phyloP scores from a whole-genome alignment of 2,113 vertebrate species.

The Anhinga rufa region DNA sequence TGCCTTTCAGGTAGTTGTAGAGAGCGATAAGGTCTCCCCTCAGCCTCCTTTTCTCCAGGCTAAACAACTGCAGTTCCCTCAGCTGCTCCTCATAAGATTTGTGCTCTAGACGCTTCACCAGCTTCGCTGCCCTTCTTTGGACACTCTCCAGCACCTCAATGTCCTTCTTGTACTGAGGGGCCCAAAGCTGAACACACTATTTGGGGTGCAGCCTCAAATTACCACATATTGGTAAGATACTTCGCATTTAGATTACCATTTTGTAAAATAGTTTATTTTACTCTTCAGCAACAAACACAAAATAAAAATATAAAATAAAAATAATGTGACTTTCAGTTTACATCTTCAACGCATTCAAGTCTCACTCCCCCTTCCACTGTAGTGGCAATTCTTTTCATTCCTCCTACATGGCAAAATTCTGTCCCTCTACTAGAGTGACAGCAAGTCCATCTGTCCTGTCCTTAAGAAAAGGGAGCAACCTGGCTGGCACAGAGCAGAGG shows the following conservation, averaged over 20 bases:
- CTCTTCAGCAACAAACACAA: background rate
- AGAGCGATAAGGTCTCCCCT: too few species aligned
- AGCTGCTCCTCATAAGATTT: too few species aligned
- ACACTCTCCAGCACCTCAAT: too few species aligned
- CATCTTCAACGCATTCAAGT: background rate
- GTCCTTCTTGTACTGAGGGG: too few species aligned
- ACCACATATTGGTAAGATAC: background rate
- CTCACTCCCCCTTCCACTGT: background rate
- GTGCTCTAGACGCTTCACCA: too few species aligned
- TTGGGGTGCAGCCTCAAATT: too few species aligned
- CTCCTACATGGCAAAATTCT: background rate
- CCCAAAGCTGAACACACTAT: too few species aligned
- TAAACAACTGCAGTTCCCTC: too few species aligned
- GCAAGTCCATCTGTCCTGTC: slow-evolving; percentile 17
- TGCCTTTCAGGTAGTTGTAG: too few species aligned
- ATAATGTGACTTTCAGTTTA: background rate
- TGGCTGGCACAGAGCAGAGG: slow-evolving; percentile 10
- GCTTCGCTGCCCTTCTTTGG: too few species aligned
- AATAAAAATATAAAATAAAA: background rate
- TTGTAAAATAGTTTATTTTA: background rate
- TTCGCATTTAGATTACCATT: background rate
- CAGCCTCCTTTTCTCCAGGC: too few species aligned
- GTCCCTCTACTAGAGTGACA: slow-evolving; percentile 3
- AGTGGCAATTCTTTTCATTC: slow-evolving; percentile 6
- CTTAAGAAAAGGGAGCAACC: background rate